phyloP scores from a whole-genome alignment of 2,888 invertebrate species.

The Campoplex capitator region DNA sequence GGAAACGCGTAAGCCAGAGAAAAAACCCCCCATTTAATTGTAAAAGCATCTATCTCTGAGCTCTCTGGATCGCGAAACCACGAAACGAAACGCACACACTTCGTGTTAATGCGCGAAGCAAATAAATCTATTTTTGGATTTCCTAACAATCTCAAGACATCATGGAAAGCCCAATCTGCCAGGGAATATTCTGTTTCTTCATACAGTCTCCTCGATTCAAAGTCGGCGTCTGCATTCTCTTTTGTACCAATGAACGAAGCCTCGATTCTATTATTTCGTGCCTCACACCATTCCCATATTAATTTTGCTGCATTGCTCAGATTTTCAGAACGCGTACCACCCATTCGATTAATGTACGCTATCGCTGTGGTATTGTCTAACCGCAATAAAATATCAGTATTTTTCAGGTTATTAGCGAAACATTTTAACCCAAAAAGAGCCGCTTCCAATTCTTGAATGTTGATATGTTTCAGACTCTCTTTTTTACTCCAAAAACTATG shows the following conservation, averaged over 20 bases:
- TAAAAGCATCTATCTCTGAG: constrained; percentile 48
- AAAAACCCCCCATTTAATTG: constrained; percentile 33
- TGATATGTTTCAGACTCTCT: constrained; percentile 51
- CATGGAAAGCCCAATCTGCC: constrained; percentile 6
- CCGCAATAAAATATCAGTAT: constrained; percentile 51
- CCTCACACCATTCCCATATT: constrained; percentile 19
- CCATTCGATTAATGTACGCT: constrained; percentile 22
- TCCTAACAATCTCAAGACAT: constrained; percentile 4
- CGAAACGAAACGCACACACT: constrained; percentile 32
- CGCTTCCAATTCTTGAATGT: constrained; percentile 53
- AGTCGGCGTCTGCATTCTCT: constrained; percentile 43
- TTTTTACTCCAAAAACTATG: constrained; percentile 51
- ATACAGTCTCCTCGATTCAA: constrained; percentile 39
- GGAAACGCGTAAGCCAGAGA: constrained; percentile 57
- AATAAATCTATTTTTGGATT: constrained; percentile 42
- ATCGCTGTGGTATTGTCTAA: constrained; percentile 62
- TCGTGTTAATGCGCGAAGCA: constrained; percentile 39
- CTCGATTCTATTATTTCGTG: constrained; percentile 19
- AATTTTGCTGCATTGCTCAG: constrained; percentile 3
- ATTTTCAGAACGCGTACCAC: constrained; percentile 54
- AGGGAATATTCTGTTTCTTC: constrained; percentile 43
- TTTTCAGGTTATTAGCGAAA: constrained; percentile 41
- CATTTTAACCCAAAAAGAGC: constrained; percentile 58
- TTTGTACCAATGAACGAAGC: constrained; percentile 37
- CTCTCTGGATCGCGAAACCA: constrained; percentile 44